phyloP scores from a whole-genome alignment of 2,888 invertebrate genomes.

The Margaritifera margaritifera region DNA sequence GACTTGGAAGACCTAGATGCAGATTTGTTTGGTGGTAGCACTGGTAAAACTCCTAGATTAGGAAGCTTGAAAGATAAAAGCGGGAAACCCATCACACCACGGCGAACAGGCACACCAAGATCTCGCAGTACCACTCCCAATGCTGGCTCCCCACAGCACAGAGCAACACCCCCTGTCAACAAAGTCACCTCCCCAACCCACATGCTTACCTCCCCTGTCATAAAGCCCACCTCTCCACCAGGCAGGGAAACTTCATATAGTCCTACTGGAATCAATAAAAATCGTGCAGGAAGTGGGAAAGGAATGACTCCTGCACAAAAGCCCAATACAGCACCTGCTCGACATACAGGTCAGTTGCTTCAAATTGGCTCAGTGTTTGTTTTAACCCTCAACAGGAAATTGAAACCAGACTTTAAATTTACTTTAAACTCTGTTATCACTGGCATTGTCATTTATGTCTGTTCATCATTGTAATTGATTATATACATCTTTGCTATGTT shows the following conservation, averaged over 20 bases:
- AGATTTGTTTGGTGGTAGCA: conserved; percentile 57
- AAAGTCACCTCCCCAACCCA: conserved; percentile 52
- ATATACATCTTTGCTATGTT: no score
- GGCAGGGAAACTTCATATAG: conserved; percentile 26
- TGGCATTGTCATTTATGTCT: no score
- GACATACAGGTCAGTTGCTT: conserved; percentile 50
- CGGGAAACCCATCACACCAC: conserved; percentile 52
- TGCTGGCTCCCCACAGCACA: conserved; percentile 41
- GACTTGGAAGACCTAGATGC: conserved; percentile 69
- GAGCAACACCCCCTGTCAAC: conserved; percentile 45
- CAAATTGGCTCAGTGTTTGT: no score
- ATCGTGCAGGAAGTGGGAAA: conserved; percentile 51
- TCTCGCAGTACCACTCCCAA: conserved; percentile 47
- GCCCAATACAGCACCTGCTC: conserved; percentile 62
- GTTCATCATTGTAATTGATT: no score
- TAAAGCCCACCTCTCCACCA: conserved; percentile 22
- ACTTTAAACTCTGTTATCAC: no score
- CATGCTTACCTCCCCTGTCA: conserved; percentile 27
- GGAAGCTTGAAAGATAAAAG: conserved; percentile 49
- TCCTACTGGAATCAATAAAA: conserved; percentile 35
- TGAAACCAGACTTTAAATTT: no score
- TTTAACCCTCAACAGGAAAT: no score
- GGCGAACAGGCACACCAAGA: conserved; percentile 48
- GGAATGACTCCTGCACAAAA: conserved; percentile 41
- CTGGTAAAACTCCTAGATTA: conserved; percentile 51